Base-by-base conservation (phyloP, 1,140 invertebrate genomes). In the Drosophila kepulauana region DNA sequence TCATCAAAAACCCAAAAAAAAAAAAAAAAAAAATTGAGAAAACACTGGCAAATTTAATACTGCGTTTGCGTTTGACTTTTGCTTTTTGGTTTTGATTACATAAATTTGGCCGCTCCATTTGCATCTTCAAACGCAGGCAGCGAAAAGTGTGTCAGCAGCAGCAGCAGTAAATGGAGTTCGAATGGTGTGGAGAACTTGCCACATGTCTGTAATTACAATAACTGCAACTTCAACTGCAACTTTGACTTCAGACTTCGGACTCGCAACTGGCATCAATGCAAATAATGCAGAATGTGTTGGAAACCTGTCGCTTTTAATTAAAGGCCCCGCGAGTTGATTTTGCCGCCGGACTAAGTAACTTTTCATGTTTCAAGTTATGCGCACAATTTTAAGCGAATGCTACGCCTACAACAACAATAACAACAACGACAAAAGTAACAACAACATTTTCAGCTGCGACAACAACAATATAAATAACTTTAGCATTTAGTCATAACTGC, bases 241-340 rank as follows among this genome's bases (percentile, higher is more conserved):
- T 84, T 76, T 70, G 77, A 65, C 70, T 43, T 41, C 38, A 33
- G 38, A 41, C 38, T 10, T n/a, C 38, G 11, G 38, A 41, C 11
- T 41, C 45, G 63, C 78, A 76, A 85, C 66, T 33, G 35, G 76
- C 81, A 84, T 84, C 81, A 85, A 84, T 74, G 81, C 81, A 84
- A 85, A 81, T 78, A 84, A 81, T 63, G 56, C 68, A 66, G 75
- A 78, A 78, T 75, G 28, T 69, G 28, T 64, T 68, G 71, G 61
- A 90, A 85, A 89, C 85, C 85, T 89, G 85, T 89, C 85, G 85
- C 85, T 85, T 89, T 89, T 90, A 90, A 89, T 89, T 89, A 89
- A 90, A 89, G 81, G 80, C 84, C 71, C 71, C 77, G 79, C 35
- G 2, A 81, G 78, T 74, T 71, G 65, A 49, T 20, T 10, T 25